These are phyloP conservation scores for Erebia epiphron DNA, from an alignment of 2,888 invertebrate genomes.

Conservation along the genomic window DNA sequence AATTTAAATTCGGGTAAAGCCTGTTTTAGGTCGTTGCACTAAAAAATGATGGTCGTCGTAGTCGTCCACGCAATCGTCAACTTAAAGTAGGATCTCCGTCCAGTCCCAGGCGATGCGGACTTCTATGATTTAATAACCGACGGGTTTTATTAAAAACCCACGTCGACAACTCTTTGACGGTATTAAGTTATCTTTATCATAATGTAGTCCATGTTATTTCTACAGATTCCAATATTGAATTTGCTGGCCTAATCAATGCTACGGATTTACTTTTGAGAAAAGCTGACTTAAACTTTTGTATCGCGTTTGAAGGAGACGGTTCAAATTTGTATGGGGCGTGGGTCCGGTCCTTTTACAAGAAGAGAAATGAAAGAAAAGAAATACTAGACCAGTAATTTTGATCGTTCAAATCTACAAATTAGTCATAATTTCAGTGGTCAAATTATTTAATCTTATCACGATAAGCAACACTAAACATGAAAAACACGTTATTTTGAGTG, in stretches of 20 bases:
- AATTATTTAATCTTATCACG: no score
- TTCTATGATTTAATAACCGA: conserved; percentile 28
- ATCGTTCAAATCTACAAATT: no score
- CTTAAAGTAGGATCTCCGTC: background rate
- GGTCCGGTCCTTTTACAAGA: no score
- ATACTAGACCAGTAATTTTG: no score
- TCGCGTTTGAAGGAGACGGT: no score
- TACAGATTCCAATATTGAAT: background rate
- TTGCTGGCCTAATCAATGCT: background rate
- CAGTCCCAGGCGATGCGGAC: background rate
- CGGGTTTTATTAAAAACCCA: conserved; percentile 26
- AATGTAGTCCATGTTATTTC: background rate
- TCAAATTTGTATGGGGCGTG: no score
- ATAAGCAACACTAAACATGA: no score
- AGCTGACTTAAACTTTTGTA: conserved; percentile 10
- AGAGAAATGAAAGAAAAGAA: no score
- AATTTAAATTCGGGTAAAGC: no score
- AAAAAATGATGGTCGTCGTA: background rate
- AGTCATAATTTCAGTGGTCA: no score
- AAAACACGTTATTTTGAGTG: no score
- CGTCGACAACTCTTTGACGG: conserved; percentile 13
- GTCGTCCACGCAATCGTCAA: background rate
- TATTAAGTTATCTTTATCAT: conserved; percentile 5
- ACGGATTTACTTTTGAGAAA: background rate
- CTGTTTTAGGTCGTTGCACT: no score